phyloP scores from a whole-genome alignment of 2,797 vertebrate species.

The Poliocrania exsul region DNA sequence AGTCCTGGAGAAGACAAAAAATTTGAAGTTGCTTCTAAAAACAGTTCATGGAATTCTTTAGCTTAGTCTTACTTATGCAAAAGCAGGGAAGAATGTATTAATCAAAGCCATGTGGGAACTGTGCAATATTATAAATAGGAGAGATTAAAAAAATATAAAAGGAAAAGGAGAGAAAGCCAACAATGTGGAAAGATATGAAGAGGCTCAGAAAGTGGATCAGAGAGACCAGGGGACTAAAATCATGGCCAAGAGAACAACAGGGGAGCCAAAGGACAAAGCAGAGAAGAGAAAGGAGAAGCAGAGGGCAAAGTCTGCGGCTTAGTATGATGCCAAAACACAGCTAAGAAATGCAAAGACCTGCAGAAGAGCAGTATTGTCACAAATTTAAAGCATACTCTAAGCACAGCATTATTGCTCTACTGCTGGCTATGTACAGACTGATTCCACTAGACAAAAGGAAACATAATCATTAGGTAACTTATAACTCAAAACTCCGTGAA shows the following conservation, averaged over 20 bases:
- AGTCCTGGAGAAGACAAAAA: neutral
- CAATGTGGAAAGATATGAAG: neutral
- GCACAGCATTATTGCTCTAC: neutral
- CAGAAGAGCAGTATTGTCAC: neutral
- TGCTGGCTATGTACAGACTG: neutral
- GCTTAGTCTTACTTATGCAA: neutral
- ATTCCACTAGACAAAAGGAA: neutral
- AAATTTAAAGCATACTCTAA: neutral
- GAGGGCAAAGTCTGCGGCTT: neutral
- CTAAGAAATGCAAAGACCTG: neutral
- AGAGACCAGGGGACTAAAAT: neutral
- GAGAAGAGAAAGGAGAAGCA: neutral
- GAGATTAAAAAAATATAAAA: neutral
- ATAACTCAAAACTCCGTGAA: neutral
- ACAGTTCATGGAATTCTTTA: neutral
- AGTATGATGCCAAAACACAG: neutral
- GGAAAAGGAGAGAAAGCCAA: neutral
- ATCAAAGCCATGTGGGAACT: conserved; percentile 42
- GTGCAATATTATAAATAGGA: neutral
- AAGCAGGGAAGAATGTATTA: neutral
- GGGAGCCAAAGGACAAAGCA: conserved; percentile 34
- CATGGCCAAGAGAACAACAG: conserved; percentile 18
- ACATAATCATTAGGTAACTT: neutral
- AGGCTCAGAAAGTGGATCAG: conserved; percentile 32
- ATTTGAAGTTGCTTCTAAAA: conserved; percentile 12